Conservation (phyloP, 2,797 vertebrate genomes). For the Chaetophractus vellerosus region DNA sequence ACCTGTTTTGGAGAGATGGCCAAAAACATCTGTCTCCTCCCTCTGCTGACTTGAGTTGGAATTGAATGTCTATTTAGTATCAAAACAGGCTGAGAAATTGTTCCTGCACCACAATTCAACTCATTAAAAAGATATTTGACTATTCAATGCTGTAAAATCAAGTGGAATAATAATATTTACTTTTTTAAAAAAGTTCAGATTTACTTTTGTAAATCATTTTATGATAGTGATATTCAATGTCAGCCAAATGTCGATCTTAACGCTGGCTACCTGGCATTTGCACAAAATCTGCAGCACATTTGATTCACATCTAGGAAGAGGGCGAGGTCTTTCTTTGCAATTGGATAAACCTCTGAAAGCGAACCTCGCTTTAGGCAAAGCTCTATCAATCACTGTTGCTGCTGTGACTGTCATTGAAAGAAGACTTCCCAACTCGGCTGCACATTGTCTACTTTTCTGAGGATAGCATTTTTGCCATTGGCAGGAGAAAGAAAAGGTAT, state of each 20-base stretch:
- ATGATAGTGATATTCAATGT: background rate
- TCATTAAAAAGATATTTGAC: background rate
- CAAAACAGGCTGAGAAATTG: background rate
- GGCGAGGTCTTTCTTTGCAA: background rate
- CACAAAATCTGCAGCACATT: background rate
- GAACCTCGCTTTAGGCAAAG: background rate
- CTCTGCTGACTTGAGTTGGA: background rate
- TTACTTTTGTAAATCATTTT: conserved; percentile 45
- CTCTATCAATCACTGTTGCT: background rate
- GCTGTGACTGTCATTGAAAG: background rate
- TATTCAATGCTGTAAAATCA: background rate
- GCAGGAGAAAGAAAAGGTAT: conserved; percentile 3
- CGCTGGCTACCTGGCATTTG: background rate
- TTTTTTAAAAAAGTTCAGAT: background rate
- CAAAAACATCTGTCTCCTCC: background rate
- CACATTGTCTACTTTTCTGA: conserved; percentile 22
- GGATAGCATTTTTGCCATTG: background rate
- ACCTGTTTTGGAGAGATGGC: background rate
- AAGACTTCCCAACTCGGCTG: background rate
- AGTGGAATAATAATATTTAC: background rate
- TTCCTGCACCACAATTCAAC: background rate
- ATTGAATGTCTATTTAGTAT: background rate
- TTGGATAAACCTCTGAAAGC: background rate
- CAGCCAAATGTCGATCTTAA: conserved; percentile 46
- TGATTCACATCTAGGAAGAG: background rate